phyloP scores from a whole-genome alignment of 2,888 invertebrate species.

The Acrobasis repandana region DNA sequence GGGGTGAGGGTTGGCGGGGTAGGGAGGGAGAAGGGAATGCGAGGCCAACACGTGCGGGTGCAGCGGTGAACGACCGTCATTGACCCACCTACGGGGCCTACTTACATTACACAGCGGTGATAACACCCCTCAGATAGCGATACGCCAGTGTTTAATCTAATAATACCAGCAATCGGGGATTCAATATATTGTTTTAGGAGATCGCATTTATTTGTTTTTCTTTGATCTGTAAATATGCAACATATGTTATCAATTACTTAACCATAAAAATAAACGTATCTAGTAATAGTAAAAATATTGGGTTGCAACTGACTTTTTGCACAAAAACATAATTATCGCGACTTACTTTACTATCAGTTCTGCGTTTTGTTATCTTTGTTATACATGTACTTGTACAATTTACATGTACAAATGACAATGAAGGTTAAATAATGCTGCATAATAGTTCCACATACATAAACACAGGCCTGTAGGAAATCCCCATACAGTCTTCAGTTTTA shows the following conservation, averaged over 20 bases:
- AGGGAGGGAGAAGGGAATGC: slow-evolving; percentile 31
- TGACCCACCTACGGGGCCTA: slow-evolving; percentile 78
- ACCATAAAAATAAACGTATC: neutral
- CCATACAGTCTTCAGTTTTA: neutral
- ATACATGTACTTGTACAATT: neutral
- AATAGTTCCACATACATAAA: neutral
- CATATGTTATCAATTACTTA: no score
- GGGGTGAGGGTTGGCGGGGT: slow-evolving; percentile 7
- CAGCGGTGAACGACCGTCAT: slow-evolving; percentile 80
- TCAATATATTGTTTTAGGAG: neutral
- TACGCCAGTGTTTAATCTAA: slow-evolving; percentile 34
- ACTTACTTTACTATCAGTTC: slow-evolving; percentile 2
- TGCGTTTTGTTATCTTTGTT: slow-evolving; percentile 1
- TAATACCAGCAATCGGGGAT: neutral
- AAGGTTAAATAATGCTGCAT: slow-evolving; percentile 13
- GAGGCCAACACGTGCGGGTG: slow-evolving; percentile 77
- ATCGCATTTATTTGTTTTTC: no score
- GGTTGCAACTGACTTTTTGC: neutral
- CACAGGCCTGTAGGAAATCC: neutral
- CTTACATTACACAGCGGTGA: slow-evolving; percentile 66
- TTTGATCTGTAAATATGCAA: no score
- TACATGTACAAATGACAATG: neutral
- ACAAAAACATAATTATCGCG: slow-evolving; percentile 1
- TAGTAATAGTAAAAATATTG: neutral
- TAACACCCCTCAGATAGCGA: slow-evolving; percentile 68